phyloP scores from a whole-genome alignment of 2,113 vertebrate genomes.

The Centropus bengalensis region DNA sequence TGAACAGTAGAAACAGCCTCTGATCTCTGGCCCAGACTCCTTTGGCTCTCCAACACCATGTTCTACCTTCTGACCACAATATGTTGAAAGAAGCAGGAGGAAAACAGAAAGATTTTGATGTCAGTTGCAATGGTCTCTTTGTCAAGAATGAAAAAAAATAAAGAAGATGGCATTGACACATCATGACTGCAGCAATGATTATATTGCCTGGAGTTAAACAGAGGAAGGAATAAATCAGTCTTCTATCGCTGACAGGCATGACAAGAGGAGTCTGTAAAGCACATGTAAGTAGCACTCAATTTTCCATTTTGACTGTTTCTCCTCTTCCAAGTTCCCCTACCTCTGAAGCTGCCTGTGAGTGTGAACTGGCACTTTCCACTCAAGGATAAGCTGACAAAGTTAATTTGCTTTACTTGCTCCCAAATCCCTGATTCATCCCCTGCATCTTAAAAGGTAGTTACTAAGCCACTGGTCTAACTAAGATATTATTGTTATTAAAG shows the following conservation, averaged over 20 bases:
- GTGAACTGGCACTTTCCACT: not conserved
- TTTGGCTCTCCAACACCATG: not conserved
- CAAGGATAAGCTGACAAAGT: conserved; percentile 15
- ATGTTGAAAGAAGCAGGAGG: not conserved
- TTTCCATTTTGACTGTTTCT: conserved; percentile 34
- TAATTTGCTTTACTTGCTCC: conserved; percentile 23
- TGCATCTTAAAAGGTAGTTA: conserved; percentile 29
- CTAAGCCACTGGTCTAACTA: conserved; percentile 18
- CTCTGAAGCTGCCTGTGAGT: not conserved
- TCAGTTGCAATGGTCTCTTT: not conserved
- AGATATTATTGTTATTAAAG: conserved; percentile 35
- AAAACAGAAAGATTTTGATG: not conserved
- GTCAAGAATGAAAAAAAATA: not conserved
- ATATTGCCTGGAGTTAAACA: conserved; percentile 24
- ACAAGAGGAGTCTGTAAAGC: conserved; percentile 13
- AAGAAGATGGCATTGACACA: not conserved
- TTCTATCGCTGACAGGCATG: not conserved
- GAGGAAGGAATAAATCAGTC: conserved; percentile 22
- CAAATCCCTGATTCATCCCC: conserved; percentile 3
- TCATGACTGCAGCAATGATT: not conserved
- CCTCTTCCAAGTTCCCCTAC: not conserved
- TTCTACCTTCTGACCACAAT: not conserved
- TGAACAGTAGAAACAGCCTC: not conserved
- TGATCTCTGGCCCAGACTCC: not conserved
- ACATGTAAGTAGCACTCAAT: not conserved